phyloP scores from a whole-genome alignment of 2,888 invertebrate genomes.

The Linnaemya vulpina region DNA sequence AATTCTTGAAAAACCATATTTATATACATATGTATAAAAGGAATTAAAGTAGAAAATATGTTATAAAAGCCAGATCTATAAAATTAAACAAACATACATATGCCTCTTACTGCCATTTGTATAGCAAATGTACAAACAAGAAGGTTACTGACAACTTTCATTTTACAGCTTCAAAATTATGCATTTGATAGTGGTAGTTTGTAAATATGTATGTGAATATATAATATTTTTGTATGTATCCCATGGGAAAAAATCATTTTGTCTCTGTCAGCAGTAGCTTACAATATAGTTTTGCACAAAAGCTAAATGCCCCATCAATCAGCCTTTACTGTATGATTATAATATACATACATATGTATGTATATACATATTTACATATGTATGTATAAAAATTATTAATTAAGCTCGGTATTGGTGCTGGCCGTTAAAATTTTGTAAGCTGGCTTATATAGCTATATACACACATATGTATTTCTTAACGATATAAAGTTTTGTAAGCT shows the following conservation, averaged over 20 bases:
- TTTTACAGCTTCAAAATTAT: constrained; percentile 49
- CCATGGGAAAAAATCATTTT: constrained; percentile 8
- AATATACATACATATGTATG: too few species aligned
- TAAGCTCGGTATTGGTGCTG: constrained; percentile 39
- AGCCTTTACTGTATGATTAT: constrained; percentile 34
- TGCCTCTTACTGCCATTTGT: constrained; percentile 12
- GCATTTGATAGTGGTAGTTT: constrained; percentile 1
- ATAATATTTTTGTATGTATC: neutral
- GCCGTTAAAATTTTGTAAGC: constrained; percentile 8
- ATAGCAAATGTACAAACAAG: constrained; percentile 31
- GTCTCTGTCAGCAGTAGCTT: neutral
- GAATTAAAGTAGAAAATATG: constrained; percentile 32
- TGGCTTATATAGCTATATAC: too few species aligned
- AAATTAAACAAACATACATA: constrained; percentile 48
- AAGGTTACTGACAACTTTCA: constrained; percentile 63
- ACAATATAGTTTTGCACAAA: neutral
- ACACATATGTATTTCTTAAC: constrained; percentile 2
- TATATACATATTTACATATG: too few species aligned
- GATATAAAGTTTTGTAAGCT: constrained; percentile 44
- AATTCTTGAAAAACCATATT: constrained; percentile 35
- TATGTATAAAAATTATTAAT: neutral
- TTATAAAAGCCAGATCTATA: constrained; percentile 44
- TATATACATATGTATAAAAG: constrained; percentile 36
- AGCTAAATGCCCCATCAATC: too few species aligned
- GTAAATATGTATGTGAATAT: constrained; percentile 19